Conservation (phyloP, 2,797 vertebrate species). For the Hylomyscus alleni region DNA sequence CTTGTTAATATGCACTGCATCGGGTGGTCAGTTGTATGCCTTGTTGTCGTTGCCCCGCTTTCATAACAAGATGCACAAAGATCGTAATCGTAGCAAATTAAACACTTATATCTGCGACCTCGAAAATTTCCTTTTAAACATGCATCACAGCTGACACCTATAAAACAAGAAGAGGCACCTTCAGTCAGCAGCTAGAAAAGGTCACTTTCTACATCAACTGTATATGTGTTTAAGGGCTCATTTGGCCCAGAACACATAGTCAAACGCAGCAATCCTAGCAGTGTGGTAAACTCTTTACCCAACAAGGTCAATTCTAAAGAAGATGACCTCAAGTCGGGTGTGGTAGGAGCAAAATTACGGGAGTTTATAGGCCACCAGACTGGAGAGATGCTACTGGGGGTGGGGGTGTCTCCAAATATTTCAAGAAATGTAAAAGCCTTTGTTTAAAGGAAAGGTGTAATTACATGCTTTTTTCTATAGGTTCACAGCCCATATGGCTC, state of each 20-base stretch:
- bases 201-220: slow-evolving; percentile 42
- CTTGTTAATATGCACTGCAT: slow-evolving; percentile 99
- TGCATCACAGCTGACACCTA: slow-evolving; percentile 99
- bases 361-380: background rate
- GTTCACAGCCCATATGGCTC: background rate
- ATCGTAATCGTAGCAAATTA: slow-evolving; percentile 99
- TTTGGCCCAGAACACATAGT: background rate
- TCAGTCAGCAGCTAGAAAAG: slow-evolving; percentile 70
- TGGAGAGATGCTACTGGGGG: background rate
- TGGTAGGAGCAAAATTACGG: background rate
- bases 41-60: slow-evolving; percentile 98
- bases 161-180: slow-evolving; percentile 80
- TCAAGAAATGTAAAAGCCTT: background rate
- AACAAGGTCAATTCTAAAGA: background rate
- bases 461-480: background rate
- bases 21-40: slow-evolving; percentile 99
- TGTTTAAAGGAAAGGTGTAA: background rate
- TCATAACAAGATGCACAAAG: slow-evolving; percentile 99
- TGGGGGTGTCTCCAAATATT: background rate
- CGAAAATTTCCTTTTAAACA: slow-evolving; percentile 99
- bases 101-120: slow-evolving; percentile 99
- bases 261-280: background rate
- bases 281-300: background rate
- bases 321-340: background rate
- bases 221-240: slow-evolving; percentile 8